Base-by-base conservation (phyloP, 2,888 invertebrate genomes). In the Drosophila gaucha region DNA sequence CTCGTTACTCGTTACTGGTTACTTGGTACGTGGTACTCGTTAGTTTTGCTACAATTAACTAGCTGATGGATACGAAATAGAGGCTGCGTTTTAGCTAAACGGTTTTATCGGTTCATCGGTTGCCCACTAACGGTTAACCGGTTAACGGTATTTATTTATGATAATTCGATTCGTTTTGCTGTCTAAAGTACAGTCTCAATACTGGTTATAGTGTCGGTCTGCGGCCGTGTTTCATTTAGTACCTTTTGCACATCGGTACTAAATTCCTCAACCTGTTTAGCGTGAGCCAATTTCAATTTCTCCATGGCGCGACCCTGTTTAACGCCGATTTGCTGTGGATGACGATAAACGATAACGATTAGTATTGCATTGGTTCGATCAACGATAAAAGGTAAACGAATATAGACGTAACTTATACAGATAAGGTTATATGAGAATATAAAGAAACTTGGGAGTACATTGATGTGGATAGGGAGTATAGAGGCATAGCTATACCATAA, bases 241-340 rank as follows among this genome's bases (percentile, higher is more conserved):
- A 96, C 96, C 92, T 95, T 96, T 91, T 97, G 96, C 82, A 97
- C 95, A 90, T 97, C 97, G 91, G 96, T 96, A 70, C 95, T 94
- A 68, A 98, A 93, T 90, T 97, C 97, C 78, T 98, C 97, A 89
- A 96, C 93, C 90, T 98, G 98, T 89, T 98, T 97, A 88, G 97
- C 96, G 90, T 99, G 99, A 38, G 96, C 95, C 55, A 96, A 95
- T 90, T 97, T 97, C 74, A 99, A 93, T 91, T 98, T 97, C 76
- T 98, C 98, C 91, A 96, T 96, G 90, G 98, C 97, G 74, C 97
- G 95, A 62, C 95, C 95, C 88, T 98, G 98, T 88, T 98, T 97
- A 90, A 97, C 96, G 58, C 95, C 95, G 52, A 96, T 95, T 68
- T 94, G 95, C 94, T 94, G 91, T 2, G 49, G 51, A 67, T 24